Evolutionary conservation across 2,113 vertebrate species (phyloP).

Genomic region (Theropithecus gelada): DNA sequence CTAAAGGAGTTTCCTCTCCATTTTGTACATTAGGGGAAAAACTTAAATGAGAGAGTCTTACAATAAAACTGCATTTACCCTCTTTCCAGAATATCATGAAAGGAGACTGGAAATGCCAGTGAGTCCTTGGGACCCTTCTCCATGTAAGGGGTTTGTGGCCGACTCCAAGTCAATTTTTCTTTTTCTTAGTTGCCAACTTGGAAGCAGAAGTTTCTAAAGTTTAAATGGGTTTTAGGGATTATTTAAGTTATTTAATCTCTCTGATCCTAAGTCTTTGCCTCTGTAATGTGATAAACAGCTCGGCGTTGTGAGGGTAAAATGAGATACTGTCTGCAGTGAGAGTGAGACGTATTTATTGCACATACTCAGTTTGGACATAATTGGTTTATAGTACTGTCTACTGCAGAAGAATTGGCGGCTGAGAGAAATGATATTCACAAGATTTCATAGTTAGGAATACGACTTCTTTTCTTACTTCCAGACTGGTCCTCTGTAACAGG

Average conservation of each 20-base stretch:
- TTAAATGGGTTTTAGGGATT: not conserved
- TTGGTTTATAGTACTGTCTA: not conserved
- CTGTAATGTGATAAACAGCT: not conserved
- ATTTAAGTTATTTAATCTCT: not conserved
- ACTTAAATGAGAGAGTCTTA: not conserved
- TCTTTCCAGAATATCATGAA: not conserved
- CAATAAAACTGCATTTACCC: not conserved
- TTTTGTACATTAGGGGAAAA: not conserved
- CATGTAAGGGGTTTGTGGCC: not conserved
- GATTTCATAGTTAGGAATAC: not conserved
- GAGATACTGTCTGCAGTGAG: not conserved
- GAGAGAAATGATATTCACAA: not conserved
- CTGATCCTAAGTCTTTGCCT: not conserved
- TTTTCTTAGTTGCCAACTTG: not conserved
- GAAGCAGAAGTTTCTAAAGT: not conserved
- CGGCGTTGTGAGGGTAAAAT: not conserved
- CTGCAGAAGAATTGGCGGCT: not conserved
- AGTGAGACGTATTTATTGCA: not conserved
- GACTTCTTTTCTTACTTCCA: not conserved
- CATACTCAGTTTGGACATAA: not conserved
- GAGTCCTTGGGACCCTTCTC: not conserved
- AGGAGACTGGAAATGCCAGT: not conserved
- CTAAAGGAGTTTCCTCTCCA: not conserved
- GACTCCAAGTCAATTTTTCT: not conserved
- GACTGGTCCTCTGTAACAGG: not conserved